phyloP scores from a whole-genome alignment of 2,888 invertebrate species.

The Ctenicera cuprea region DNA sequence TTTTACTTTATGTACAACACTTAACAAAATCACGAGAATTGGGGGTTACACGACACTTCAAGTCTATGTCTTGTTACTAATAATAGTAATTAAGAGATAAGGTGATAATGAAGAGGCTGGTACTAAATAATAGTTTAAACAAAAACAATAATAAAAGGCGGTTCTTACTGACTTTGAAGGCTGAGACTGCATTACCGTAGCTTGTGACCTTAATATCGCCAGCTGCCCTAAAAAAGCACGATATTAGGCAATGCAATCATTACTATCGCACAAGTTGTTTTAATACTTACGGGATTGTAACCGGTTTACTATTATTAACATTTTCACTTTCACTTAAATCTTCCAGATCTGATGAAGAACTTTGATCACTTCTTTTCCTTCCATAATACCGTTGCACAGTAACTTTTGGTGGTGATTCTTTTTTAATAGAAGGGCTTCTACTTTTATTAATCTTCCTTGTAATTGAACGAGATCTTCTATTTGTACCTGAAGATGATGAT shows the following conservation, averaged over 20 bases:
- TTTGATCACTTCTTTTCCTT: constrained; percentile 74
- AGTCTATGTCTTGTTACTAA: background rate
- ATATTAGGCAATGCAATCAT: background rate
- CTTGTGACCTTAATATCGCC: constrained; percentile 69
- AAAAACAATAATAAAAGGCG: constrained; percentile 73
- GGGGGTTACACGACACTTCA: background rate
- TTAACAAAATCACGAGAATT: no score
- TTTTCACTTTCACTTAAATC: constrained; percentile 65
- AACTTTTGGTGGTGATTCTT: constrained; percentile 65
- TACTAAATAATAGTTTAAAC: constrained; percentile 50
- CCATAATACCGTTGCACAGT: constrained; percentile 77
- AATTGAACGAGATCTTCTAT: constrained; percentile 59
- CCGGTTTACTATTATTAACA: constrained; percentile 58
- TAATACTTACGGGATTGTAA: constrained; percentile 55
- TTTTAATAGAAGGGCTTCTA: constrained; percentile 58
- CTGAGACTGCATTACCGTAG: constrained; percentile 82
- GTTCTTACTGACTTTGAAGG: constrained; percentile 99
- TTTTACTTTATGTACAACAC: no score
- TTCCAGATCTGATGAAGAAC: constrained; percentile 73
- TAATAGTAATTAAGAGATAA: background rate
- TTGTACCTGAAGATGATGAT: constrained; percentile 63
- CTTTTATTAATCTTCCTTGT: constrained; percentile 55
- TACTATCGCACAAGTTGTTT: background rate
- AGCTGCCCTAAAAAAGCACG: constrained; percentile 69
- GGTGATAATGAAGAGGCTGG: constrained; percentile 13